phyloP scores from a whole-genome alignment of 2,888 invertebrate species.

The Pecten maximus region DNA sequence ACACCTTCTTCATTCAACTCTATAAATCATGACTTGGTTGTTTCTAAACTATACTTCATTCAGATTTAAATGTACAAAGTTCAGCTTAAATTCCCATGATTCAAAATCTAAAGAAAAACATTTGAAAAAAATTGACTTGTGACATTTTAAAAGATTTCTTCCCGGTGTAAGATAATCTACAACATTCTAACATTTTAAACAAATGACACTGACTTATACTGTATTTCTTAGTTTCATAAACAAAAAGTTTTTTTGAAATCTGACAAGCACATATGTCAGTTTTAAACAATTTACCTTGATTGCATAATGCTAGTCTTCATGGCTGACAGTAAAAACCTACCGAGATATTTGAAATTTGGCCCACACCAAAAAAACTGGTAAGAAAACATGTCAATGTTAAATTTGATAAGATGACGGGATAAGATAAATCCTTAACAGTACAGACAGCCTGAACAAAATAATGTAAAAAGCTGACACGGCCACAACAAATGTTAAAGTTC shows the following conservation, averaged over 20 bases:
- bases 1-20: too few relatives aligned
- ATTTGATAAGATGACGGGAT: not conserved
- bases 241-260: not conserved
- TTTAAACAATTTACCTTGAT: slow-evolving; percentile 16
- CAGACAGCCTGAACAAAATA: not conserved
- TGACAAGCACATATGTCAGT: not conserved
- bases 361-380: not conserved
- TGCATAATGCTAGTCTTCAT: not conserved
- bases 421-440: not conserved
- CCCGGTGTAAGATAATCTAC: not conserved
- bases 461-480: not conserved
- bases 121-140: not conserved
- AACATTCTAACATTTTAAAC: not conserved
- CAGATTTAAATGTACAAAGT: not conserved
- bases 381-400: slow-evolving; percentile 4
- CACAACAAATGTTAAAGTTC: not conserved
- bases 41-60: not conserved
- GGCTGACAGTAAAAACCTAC: not conserved
- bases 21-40: too few relatives aligned
- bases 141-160: not conserved
- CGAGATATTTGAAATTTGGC: not conserved
- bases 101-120: not conserved
- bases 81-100: slow-evolving; percentile 3
- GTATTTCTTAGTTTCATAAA: not conserved
- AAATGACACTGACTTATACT: slow-evolving; percentile 3